Percentiles rank a stretch among this genome's conserved stretches.
These are phyloP conservation scores for Hemiscyllium ocellatum DNA, from an alignment of 2,113 vertebrate genomes.

Conservation along the genomic window DNA sequence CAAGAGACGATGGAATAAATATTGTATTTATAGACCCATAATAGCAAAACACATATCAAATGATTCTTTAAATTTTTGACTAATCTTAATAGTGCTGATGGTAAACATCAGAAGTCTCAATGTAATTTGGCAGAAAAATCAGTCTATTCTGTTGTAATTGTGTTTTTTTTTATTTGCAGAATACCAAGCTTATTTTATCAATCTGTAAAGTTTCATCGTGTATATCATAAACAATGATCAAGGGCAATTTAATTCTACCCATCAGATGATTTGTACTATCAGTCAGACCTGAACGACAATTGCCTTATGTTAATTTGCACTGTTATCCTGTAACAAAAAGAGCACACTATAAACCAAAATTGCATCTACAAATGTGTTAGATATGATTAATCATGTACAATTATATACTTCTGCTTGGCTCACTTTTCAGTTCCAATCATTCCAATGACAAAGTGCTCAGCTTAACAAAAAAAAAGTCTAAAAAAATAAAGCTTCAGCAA, in stretches of 20 bases:
- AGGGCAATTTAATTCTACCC: conserved; percentile 23
- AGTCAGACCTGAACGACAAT: conserved; percentile 13
- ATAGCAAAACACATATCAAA: neutral
- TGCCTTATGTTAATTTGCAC: conserved; percentile 21
- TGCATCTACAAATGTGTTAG: conserved; percentile 32
- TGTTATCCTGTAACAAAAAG: conserved; percentile 27
- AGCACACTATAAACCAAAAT: conserved; percentile 29
- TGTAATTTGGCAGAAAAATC: conserved; percentile 3
- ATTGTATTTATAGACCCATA: neutral
- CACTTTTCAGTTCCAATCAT: conserved; percentile 32
- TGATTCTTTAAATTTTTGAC: neutral
- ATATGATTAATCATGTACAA: conserved; percentile 34
- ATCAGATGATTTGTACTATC: conserved; percentile 21
- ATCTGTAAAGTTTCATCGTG: conserved; percentile 22
- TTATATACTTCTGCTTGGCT: conserved; percentile 30
- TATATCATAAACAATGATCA: conserved; percentile 14
- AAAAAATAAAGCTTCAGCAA: conserved; percentile 39
- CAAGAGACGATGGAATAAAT: neutral
- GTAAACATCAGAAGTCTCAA: neutral
- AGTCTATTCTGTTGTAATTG: neutral
- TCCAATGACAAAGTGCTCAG: conserved; percentile 38
- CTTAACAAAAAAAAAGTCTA: conserved; percentile 34
- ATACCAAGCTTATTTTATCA: conserved; percentile 14
- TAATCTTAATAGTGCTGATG: neutral
- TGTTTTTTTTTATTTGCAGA: conserved; percentile 19